Evolutionary conservation across 2,888 invertebrate species (phyloP), one percentile per base, ranked within the genome.

Genomic region (Archips xylosteana): DNA sequence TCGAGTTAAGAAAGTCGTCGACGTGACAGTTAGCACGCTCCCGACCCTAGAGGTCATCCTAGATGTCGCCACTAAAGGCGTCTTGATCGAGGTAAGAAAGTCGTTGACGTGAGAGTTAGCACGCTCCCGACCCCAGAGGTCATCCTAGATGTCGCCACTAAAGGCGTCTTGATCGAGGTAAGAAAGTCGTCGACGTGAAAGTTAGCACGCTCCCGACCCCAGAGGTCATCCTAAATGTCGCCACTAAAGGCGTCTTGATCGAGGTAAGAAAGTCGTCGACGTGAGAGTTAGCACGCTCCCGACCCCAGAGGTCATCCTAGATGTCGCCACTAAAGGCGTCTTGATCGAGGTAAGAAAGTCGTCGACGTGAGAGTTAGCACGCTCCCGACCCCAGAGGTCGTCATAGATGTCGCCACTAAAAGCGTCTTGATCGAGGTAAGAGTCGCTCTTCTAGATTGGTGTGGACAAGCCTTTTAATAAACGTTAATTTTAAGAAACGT

Each of bases 311-410:
- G 66, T 47, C 12, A 34, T 42, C 23, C 39, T 51, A 0, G 63
- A 39, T 36, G 60, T 65, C 34, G 36, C 23, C 10, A 13, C 12
- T 10, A 42, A 67, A 42, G 49, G 60, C 4, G 32, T 13, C 10
- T 12, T 51, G 12, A 42, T n/a, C n/a, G n/a, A n/a, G n/a, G n/a
- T n/a, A n/a, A 36, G 60, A 78, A 78, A 77, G 1, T 3, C 45
- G 1, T 3, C 47, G 13, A 2, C 54, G 1, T 70, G 68, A 65
- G 32, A 12, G 57, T 57, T 1, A 32, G 10, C 32, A 23, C 3
- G 32, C 32, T 10, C 32, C 32, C 23, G 45, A 67, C 8, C 47
- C 4, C 13, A 13, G 12, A 59, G 15, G 66, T 47, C 12, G 45
- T 42, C 23, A 23, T 51, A 0, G 63, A 39, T 36, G 60, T 65